Evolutionary conservation across 2,113 vertebrate genomes (phyloP).

Genomic region (Orthonyx spaldingii): DNA sequence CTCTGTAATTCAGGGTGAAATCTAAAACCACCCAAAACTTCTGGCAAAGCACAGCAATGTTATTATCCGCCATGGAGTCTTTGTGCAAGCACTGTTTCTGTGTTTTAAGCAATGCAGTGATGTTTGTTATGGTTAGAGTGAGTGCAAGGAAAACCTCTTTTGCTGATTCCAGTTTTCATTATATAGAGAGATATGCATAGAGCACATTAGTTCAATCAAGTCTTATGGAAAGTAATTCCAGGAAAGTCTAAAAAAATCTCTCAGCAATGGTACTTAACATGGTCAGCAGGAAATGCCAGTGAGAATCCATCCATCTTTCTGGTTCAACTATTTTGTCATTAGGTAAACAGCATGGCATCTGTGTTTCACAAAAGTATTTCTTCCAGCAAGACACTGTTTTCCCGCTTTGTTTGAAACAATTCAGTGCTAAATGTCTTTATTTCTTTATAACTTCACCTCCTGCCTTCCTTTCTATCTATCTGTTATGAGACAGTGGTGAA

Average conservation of each 20-base stretch:
- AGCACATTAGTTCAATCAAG: conserved; percentile 3
- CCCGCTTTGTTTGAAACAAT: background rate
- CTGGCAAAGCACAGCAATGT: background rate
- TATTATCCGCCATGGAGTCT: conserved; percentile 3
- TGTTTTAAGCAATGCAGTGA: background rate
- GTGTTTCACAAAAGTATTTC: background rate
- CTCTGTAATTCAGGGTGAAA: conserved; percentile 21
- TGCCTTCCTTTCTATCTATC: background rate
- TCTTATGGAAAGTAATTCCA: background rate
- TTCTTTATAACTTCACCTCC: background rate
- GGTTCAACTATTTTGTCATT: conserved; percentile 50
- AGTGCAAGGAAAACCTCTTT: background rate
- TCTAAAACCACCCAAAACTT: background rate
- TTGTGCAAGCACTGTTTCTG: background rate
- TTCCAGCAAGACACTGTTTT: conserved; percentile 11
- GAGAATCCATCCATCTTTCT: conserved; percentile 43
- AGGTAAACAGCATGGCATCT: conserved; percentile 42
- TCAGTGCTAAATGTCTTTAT: background rate
- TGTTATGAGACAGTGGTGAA: background rate
- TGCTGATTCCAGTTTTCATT: background rate
- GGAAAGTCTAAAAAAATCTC: conserved; percentile 25
- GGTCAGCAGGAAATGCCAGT: conserved; percentile 30
- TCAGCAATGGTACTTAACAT: background rate
- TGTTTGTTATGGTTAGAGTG: background rate
- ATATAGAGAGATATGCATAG: conserved; percentile 27